Percentiles rank a stretch among this genome's conserved stretches.
These are phyloP conservation scores for Antigone vipio DNA, from an alignment of 2,113 vertebrate species.

Conservation along the genomic window DNA sequence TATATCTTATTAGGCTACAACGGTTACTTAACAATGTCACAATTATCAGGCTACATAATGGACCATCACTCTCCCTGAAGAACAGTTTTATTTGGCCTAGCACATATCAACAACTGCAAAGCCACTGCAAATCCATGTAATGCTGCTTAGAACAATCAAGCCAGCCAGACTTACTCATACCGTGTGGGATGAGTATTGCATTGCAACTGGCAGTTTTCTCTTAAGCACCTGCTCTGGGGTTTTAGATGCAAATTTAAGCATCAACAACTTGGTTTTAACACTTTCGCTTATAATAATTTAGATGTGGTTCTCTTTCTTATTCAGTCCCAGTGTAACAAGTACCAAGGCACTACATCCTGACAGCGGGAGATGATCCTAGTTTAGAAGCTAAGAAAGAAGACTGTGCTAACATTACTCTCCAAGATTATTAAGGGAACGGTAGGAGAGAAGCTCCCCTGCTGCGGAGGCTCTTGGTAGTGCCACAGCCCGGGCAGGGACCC, in stretches of 20 bases:
- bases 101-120: not conserved
- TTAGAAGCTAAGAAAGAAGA: not conserved
- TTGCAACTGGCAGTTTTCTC: not conserved
- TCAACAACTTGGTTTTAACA: not conserved
- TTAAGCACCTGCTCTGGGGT: not conserved
- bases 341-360: not conserved
- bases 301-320: not conserved
- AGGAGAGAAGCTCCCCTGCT: not conserved
- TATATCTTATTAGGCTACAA: not conserved
- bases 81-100: not conserved
- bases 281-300: not conserved
- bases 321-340: not conserved
- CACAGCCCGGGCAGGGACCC: not conserved
- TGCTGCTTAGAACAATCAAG: not conserved
- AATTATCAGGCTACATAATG: not conserved
- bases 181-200: rapidly evolving
- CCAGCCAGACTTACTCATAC: not conserved
- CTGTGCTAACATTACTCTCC: not conserved
- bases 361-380: not conserved
- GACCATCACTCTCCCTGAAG: not conserved
- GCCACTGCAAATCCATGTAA: not conserved
- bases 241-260: not conserved
- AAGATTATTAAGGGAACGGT: too few relatives aligned
- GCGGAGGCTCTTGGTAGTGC: not conserved
- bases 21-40: not conserved